phyloP scores from a whole-genome alignment of 2,888 invertebrate genomes.

The Artemia sp. region DNA sequence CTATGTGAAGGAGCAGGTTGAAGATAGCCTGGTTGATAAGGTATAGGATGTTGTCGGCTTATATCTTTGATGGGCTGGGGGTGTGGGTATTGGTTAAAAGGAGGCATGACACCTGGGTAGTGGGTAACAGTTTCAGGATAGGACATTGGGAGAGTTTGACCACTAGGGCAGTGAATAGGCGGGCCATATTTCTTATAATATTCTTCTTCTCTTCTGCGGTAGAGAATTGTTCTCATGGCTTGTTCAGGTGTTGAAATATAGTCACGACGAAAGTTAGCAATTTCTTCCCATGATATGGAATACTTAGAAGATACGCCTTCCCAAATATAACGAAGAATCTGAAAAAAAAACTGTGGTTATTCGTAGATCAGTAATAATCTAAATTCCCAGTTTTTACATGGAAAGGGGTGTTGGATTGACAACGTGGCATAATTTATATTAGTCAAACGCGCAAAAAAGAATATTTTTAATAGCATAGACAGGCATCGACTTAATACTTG shows the following conservation, averaged over 20 bases:
- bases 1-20: constrained; percentile 10
- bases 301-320: constrained; percentile 44
- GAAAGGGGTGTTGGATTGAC: too few species aligned
- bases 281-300: constrained; percentile 46
- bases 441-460: too few species aligned
- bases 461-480: too few species aligned
- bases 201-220: constrained; percentile 26
- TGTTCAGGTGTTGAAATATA: constrained; percentile 39
- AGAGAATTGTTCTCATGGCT: constrained; percentile 27
- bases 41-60: neutral
- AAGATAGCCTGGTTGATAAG: neutral
- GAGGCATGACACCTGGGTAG: neutral
- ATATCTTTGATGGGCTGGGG: neutral
- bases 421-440: too few species aligned
- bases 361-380: too few species aligned
- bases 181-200: constrained; percentile 24
- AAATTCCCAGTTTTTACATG: too few species aligned
- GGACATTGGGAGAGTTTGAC: neutral
- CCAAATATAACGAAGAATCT: constrained; percentile 61
- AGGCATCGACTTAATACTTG: too few species aligned
- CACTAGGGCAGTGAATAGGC: constrained; percentile 19
- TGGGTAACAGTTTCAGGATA: neutral
- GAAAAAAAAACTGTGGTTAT: constrained; percentile 26
- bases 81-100: constrained; percentile 7
- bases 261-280: constrained; percentile 44